Evolutionary conservation across 2,888 invertebrate species (phyloP), one percentile per base, ranked within the genome.

Genomic region (Junonia oenone): DNA sequence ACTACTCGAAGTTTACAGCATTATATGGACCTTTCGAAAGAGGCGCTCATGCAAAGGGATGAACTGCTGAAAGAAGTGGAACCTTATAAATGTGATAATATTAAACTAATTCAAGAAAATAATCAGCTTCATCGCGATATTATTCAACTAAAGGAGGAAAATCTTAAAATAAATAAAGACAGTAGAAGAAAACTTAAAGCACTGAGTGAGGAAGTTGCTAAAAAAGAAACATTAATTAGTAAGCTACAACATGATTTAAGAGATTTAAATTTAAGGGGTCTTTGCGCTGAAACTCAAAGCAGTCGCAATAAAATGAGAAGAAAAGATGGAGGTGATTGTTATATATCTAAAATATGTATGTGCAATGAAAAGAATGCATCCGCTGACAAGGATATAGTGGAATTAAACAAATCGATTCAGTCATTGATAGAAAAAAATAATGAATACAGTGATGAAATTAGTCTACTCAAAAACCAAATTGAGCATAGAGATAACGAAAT

Each of bases 1-100:
- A 97, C 97, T 6, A 97, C 97, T n/a, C 94, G 95, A 65, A 96
- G 95, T 72, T 89, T 97, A 52, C 94, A 96, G 72, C 95, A 96
- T 83, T 94, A 96, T 62, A 97, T 97, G 91, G 91, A 93, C 59
- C 84, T 95, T 66, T 93, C 95, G 5, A 92, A 94, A 73, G 92
- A 93, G 68, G 92, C 94, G 50, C 78, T 91, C n/a, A 74, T 94
- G 92, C 94, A 95, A 76, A 92, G 93, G 63, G 92, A 93, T 69
- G 91, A 93, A 60, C 88, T 96, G 68, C 92, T 94, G 79, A 81
- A 93, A 54, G 93, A 94, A 65, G 92, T 93, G 35, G 95, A 96
- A 76, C 95, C 96, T 0, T 96, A 95, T 69, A 95, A 94, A 83
- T 94, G 94, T 77, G 96, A 96, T 72, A 96, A 96, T 82, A 93